Percentiles rank a stretch among this genome's conserved stretches.
These are phyloP conservation scores for Chymomyza procnemis DNA, from an alignment of 2,888 invertebrate genomes.

Conservation along the genomic window DNA sequence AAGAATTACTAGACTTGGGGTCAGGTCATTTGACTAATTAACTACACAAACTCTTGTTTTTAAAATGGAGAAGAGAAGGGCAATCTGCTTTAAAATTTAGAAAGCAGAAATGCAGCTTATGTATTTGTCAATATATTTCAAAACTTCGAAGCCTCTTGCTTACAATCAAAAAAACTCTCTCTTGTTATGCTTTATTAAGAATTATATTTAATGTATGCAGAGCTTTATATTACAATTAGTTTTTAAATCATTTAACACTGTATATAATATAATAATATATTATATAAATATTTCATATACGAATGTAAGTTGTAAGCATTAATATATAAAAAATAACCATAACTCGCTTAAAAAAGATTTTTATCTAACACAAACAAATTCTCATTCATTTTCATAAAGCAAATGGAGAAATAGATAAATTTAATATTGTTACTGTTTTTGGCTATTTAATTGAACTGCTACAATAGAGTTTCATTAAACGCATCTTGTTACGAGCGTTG, in stretches of 20 bases:
- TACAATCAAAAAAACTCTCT: slow-evolving; percentile 12
- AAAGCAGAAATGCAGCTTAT: no score
- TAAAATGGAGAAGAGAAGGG: no score
- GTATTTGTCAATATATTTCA: no score
- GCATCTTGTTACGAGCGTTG: neutral
- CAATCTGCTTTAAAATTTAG: no score
- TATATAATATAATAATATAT: slow-evolving; percentile 52
- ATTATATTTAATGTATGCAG: slow-evolving; percentile 70
- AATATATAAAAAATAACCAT: slow-evolving; percentile 24
- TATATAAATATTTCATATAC: slow-evolving; percentile 62
- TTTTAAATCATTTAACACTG: slow-evolving; percentile 32
- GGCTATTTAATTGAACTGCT: neutral
- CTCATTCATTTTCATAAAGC: slow-evolving; percentile 27
- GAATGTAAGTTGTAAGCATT: slow-evolving; percentile 55
- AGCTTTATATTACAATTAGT: slow-evolving; percentile 48
- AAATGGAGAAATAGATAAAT: slow-evolving; percentile 31
- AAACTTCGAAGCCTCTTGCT: neutral
- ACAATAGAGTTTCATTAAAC: neutral
- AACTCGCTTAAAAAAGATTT: neutral
- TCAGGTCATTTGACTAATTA: no score
- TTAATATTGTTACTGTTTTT: neutral
- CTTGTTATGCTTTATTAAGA: slow-evolving; percentile 59
- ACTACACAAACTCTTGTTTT: no score
- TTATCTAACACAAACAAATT: slow-evolving; percentile 39
- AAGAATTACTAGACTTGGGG: no score